Percentiles rank a stretch among this genome's conserved stretches.
These are phyloP conservation scores for Candidula unifasciata DNA, from an alignment of 2,888 invertebrate species.

Conservation along the genomic window DNA sequence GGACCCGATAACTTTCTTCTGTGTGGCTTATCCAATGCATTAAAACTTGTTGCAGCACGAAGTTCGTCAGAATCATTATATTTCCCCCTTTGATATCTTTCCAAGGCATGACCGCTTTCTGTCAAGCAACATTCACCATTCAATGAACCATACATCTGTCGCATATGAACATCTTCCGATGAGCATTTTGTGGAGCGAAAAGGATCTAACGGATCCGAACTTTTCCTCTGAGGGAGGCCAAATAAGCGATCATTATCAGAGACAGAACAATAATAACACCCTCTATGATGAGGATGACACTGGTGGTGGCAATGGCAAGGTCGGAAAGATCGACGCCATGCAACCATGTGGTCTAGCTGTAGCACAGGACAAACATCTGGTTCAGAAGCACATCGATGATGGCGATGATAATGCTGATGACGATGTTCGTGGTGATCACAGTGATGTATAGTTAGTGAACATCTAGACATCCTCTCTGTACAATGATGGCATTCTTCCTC, in stretches of 20 bases:
- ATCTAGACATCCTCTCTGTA: background rate
- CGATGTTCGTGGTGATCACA: background rate
- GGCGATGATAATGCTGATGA: conserved; percentile 17
- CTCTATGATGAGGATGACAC: background rate
- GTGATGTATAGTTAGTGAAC: background rate
- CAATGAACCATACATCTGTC: background rate
- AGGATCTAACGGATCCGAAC: background rate
- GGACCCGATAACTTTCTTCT: too few species aligned
- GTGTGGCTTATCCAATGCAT: background rate
- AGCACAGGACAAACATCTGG: too few species aligned
- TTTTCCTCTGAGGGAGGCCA: too few species aligned
- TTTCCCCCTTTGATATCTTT: too few species aligned
- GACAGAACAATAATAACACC: background rate
- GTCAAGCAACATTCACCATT: background rate
- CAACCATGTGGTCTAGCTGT: background rate
- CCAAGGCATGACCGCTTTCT: background rate
- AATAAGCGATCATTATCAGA: too few species aligned
- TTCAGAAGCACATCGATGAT: background rate
- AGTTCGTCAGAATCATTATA: background rate
- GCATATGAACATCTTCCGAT: background rate
- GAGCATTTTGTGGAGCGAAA: too few species aligned
- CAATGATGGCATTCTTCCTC: background rate
- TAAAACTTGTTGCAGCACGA: background rate
- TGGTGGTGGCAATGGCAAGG: background rate
- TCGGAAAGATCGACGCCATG: background rate